Conservation (phyloP, 2,797 vertebrate species). For the Epinephelus coioides region DNA sequence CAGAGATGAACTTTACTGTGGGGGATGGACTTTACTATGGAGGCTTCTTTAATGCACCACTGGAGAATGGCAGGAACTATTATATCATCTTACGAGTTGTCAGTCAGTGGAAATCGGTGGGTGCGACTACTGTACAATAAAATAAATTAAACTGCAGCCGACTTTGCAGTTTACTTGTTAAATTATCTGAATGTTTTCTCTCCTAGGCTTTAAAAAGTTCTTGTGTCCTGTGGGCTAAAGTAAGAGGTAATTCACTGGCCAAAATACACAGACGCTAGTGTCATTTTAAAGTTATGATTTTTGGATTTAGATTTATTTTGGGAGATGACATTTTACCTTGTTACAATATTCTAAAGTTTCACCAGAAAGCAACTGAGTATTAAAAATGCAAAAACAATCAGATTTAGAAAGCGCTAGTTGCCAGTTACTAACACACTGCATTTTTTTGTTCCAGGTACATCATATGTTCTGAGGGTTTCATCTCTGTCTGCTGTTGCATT, state of each 20-base stretch:
- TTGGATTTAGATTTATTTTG: not conserved
- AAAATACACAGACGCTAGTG: not conserved
- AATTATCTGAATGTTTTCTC: constrained; percentile 34
- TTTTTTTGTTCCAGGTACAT: constrained; percentile 70
- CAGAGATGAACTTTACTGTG: constrained; percentile 86
- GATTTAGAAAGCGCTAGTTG: not conserved
- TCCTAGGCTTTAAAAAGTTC: constrained; percentile 79
- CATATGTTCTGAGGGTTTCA: constrained; percentile 74
- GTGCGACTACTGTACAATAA: constrained; percentile 25
- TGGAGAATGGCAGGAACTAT: constrained; percentile 89
- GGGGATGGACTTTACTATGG: constrained; percentile 91
- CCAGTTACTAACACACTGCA: not conserved
- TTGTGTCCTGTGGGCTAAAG: constrained; percentile 87
- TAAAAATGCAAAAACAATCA: not conserved
- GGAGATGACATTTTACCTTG: not conserved
- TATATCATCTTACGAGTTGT: constrained; percentile 90
- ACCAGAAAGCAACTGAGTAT: no score
- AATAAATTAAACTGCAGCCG: not conserved
- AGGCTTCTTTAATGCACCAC: constrained; percentile 90
- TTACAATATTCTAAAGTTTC: no score
- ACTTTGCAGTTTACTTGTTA: constrained; percentile 2
- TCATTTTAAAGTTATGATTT: not conserved
- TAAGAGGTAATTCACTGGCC: constrained; percentile 72
- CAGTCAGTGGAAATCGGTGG: constrained; percentile 93
- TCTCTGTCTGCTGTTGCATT: constrained; percentile 67